phyloP scores from a whole-genome alignment of 2,888 invertebrate species.

The Drosophila buzzatii region DNA sequence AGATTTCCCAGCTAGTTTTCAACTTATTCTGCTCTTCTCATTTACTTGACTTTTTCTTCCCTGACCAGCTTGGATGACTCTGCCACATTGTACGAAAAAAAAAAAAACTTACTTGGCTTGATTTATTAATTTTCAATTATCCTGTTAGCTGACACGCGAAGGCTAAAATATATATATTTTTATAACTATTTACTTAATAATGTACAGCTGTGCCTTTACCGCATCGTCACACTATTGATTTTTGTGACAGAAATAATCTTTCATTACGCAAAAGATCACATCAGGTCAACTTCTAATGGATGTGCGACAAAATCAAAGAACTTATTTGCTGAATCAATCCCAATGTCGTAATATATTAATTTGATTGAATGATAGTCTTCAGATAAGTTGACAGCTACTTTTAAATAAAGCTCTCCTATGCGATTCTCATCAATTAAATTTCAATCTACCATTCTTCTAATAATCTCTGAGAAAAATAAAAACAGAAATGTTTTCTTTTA shows the following conservation, averaged over 20 bases:
- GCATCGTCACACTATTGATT: slow-evolving; percentile 38
- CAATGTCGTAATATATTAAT: not conserved
- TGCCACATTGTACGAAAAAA: slow-evolving; percentile 30
- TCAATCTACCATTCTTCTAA: no score
- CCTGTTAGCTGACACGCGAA: slow-evolving; percentile 33
- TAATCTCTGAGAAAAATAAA: no score
- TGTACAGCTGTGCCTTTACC: slow-evolving; percentile 27
- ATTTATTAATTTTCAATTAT: slow-evolving; percentile 66
- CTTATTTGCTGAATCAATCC: not conserved
- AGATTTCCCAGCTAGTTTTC: slow-evolving; percentile 62
- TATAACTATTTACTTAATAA: slow-evolving; percentile 25
- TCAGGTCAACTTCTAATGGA: not conserved
- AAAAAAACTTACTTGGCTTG: slow-evolving; percentile 27
- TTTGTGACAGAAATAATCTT: slow-evolving; percentile 24
- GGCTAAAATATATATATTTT: slow-evolving; percentile 38
- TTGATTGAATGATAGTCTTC: not conserved
- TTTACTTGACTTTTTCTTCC: slow-evolving; percentile 35
- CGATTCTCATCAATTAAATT: not conserved
- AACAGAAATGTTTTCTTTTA: no score
- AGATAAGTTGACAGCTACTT: not conserved
- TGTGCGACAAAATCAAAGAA: not conserved
- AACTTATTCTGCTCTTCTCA: slow-evolving; percentile 7
- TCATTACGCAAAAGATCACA: slow-evolving; percentile 12
- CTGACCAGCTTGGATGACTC: slow-evolving; percentile 19
- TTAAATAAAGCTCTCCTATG: not conserved